These are phyloP conservation scores for Pan paniscus DNA, from an alignment of 2,113 vertebrate species.

Conservation along the genomic window DNA sequence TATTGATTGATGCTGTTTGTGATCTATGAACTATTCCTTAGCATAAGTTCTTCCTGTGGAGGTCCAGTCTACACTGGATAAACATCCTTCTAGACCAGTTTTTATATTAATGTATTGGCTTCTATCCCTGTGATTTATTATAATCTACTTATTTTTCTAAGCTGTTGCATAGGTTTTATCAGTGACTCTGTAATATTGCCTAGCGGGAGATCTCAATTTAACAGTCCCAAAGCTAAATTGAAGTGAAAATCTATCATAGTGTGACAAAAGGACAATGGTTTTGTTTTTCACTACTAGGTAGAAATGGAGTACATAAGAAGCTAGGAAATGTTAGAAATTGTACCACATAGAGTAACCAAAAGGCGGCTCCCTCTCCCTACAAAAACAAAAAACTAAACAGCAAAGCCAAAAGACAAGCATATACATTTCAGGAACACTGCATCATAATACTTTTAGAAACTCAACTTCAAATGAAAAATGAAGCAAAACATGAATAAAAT, in stretches of 20 bases:
- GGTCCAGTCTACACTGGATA: too few species aligned
- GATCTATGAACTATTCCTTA: background rate
- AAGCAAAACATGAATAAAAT: background rate
- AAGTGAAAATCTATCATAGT: background rate
- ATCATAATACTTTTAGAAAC: background rate
- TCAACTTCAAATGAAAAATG: background rate
- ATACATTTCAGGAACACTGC: background rate
- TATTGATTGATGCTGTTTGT: background rate
- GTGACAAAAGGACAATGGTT: background rate
- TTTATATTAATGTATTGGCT: background rate
- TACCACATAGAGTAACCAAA: background rate
- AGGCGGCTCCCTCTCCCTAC: background rate
- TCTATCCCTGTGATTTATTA: background rate
- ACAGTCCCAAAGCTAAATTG: background rate
- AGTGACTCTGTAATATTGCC: background rate
- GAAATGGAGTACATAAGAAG: background rate
- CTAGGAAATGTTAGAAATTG: background rate
- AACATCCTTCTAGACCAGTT: background rate
- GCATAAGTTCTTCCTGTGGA: background rate
- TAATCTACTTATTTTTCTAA: background rate
- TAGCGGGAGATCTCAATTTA: background rate
- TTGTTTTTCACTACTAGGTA: background rate
- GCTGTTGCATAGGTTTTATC: background rate
- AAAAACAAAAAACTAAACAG: background rate
- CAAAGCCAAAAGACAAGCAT: background rate